Percentiles rank a stretch among this genome's conserved stretches.
Conservation (phyloP, 2,888 invertebrate species). For the Scrobipalpa costella region DNA sequence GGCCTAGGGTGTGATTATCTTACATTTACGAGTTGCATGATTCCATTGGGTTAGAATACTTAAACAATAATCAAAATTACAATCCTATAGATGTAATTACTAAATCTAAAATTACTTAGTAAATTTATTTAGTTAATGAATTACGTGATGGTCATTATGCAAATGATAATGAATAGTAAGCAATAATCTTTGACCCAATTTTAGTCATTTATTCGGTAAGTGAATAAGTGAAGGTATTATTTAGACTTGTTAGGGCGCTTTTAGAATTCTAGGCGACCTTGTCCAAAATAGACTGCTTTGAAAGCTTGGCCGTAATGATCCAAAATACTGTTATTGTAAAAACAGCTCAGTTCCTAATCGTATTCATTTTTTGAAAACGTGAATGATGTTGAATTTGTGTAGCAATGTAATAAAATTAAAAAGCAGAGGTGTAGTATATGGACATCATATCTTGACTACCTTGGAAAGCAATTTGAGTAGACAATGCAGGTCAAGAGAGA, state of each 20-base stretch:
- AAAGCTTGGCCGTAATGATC: constrained; percentile 10
- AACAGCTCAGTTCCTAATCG: not conserved
- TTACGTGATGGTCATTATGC: not conserved
- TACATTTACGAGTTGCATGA: not conserved
- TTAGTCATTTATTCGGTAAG: not conserved
- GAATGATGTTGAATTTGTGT: too few relatives aligned
- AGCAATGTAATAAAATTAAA: too few relatives aligned
- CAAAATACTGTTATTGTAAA: not conserved
- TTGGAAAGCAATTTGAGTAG: too few relatives aligned
- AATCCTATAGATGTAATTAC: not conserved
- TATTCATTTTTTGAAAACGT: not conserved
- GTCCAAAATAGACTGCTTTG: not conserved
- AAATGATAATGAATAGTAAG: not conserved
- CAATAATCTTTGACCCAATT: not conserved
- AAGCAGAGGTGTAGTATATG: too few relatives aligned
- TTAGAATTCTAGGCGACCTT: constrained; percentile 1
- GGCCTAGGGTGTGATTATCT: not conserved
- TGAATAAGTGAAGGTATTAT: not conserved
- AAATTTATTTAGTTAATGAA: not conserved
- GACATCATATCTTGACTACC: too few relatives aligned
- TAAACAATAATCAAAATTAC: not conserved
- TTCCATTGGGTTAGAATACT: not conserved
- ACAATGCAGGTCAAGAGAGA: too few relatives aligned
- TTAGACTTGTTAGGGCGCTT: not conserved
- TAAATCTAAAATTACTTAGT: not conserved